Evolutionary conservation across 1,140 invertebrate genomes (phyloP).

Genomic region (Cydia pomonella): DNA sequence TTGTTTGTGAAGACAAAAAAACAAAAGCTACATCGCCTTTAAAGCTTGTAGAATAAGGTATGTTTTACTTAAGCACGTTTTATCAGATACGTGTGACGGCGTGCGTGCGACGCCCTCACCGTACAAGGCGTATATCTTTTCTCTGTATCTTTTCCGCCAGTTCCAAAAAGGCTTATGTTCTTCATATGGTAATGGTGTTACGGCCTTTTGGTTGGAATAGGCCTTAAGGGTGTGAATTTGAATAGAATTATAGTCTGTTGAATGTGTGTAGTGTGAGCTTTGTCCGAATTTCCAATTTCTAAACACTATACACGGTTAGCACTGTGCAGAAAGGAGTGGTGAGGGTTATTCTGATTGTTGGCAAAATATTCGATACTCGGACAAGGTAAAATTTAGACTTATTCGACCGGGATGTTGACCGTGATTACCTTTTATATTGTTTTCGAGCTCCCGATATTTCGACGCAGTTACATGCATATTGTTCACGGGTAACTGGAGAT

Average conservation of each 20-base stretch:
- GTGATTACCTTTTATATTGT: too few species aligned
- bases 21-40: background rate
- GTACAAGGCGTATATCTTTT: slow-evolving; percentile 6
- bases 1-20: slow-evolving; percentile 7
- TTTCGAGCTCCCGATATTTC: too few species aligned
- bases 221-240: slow-evolving; percentile 25
- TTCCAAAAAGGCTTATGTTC: background rate
- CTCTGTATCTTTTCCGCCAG: background rate
- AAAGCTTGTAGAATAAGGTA: background rate
- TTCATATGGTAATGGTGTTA: background rate
- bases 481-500: too few species aligned
- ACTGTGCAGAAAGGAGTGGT: background rate
- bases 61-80: background rate
- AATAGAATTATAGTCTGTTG: slow-evolving; percentile 26
- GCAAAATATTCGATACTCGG: background rate
- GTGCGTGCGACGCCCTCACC: slow-evolving; percentile 19
- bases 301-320: background rate
- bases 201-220: background rate
- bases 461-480: too few species aligned
- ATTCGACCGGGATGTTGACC: too few species aligned
- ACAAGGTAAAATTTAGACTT: background rate
- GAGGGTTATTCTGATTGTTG: background rate
- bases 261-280: too few species aligned
- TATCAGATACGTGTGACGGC: slow-evolving; percentile 23
- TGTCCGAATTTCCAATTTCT: slow-evolving; percentile 19